Percentiles rank a stretch among this genome's conserved stretches.
These are phyloP conservation scores for Crotalus horridus DNA, from an alignment of 2,113 vertebrate genomes.

Conservation along the genomic window DNA sequence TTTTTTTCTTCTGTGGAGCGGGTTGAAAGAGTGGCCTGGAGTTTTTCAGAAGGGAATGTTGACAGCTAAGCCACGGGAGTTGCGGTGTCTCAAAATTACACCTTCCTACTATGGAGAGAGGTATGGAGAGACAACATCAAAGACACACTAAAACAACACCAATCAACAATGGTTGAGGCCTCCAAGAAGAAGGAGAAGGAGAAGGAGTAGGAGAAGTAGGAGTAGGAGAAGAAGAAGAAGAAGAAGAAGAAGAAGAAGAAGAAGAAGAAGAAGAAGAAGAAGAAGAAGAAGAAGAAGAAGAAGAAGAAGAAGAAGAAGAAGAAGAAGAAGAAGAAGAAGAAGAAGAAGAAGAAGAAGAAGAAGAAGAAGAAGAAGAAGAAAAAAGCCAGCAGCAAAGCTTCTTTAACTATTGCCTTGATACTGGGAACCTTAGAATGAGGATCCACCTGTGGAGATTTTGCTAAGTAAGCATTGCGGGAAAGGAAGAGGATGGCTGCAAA, in stretches of 20 bases:
- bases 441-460: neutral
- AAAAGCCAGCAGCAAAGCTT: neutral
- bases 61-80: constrained; percentile 55
- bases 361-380: too few relatives aligned
- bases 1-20: constrained; percentile 47
- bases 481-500: neutral
- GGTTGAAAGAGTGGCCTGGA: constrained; percentile 67
- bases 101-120: neutral
- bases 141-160: neutral
- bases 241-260: too few relatives aligned
- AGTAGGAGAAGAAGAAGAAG: too few relatives aligned
- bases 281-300: too few relatives aligned
- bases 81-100: constrained; percentile 41
- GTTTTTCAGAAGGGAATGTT: constrained; percentile 37
- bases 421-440: neutral
- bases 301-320: too few relatives aligned
- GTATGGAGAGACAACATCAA: neutral
- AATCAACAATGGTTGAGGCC: neutral
- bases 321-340: too few relatives aligned
- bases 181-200: too few relatives aligned
- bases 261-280: too few relatives aligned
- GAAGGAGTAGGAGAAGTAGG: too few relatives aligned
- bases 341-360: too few relatives aligned
- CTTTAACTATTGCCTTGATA: neutral
- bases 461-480: neutral